phyloP scores from a whole-genome alignment of 2,113 vertebrate species.

The Bostrychus sinensis region DNA sequence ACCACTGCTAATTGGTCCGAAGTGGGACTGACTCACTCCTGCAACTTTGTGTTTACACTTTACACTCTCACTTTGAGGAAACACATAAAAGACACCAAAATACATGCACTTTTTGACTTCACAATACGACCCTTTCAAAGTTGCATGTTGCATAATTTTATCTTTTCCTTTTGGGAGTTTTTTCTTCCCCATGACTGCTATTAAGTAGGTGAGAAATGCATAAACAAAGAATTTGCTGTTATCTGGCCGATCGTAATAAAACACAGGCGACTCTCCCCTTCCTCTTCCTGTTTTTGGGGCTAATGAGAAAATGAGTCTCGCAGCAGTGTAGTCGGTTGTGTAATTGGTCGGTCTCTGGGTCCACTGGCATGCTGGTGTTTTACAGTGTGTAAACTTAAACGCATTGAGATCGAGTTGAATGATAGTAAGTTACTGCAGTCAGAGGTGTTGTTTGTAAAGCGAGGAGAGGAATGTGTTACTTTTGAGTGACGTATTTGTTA shows the following conservation, averaged over 20 bases:
- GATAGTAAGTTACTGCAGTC: slow-evolving; percentile 15
- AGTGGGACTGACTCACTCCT: slow-evolving; percentile 12
- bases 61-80: slow-evolving; percentile 8
- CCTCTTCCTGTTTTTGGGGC: slow-evolving; percentile 70
- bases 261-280: slow-evolving; percentile 61
- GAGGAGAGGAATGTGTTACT: neutral
- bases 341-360: slow-evolving; percentile 38
- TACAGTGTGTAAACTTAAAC: slow-evolving; percentile 39
- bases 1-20: slow-evolving; percentile 12
- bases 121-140: slow-evolving; percentile 7
- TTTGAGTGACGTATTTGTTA: slow-evolving; percentile 4
- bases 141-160: slow-evolving; percentile 27
- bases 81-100: slow-evolving; percentile 2
- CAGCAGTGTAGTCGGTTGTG: slow-evolving; percentile 54
- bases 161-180: slow-evolving; percentile 28
- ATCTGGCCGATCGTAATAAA: slow-evolving; percentile 71
- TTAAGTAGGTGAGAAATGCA: slow-evolving; percentile 69
- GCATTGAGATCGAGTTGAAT: slow-evolving; percentile 1
- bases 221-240: slow-evolving; percentile 67
- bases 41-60: slow-evolving; percentile 16
- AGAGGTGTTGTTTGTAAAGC: slow-evolving; percentile 18
- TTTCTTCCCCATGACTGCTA: slow-evolving; percentile 32
- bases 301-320: slow-evolving; percentile 72
- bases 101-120: neutral
- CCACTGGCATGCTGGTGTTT: slow-evolving; percentile 23